These are phyloP conservation scores for Augiades crinisus DNA, from an alignment of 2,888 invertebrate species.

Conservation along the genomic window DNA sequence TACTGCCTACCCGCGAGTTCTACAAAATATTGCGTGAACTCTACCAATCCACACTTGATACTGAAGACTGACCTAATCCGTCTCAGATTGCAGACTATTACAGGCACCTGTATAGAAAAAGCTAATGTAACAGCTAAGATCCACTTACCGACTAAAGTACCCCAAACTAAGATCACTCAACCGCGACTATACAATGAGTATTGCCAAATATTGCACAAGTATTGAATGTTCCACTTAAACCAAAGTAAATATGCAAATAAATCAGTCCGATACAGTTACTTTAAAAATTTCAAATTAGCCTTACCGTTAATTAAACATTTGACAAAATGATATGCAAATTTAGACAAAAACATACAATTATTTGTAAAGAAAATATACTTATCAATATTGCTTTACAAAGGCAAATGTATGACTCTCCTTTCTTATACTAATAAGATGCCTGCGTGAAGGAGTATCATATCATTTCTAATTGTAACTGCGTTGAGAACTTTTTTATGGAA, in stretches of 20 bases:
- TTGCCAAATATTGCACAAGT: constrained; percentile 77
- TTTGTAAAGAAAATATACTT: neutral
- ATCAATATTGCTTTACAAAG: neutral
- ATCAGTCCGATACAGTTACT: constrained; percentile 37
- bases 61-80: too few species aligned
- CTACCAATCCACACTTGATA: too few species aligned
- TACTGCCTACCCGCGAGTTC: too few species aligned
- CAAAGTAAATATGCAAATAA: constrained; percentile 24
- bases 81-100: constrained; percentile 38
- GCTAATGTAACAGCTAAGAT: too few species aligned
- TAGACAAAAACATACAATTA: constrained; percentile 25
- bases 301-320: constrained; percentile 32
- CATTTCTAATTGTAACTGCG: neutral
- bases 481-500: neutral
- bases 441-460: neutral
- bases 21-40: too few species aligned
- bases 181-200: constrained; percentile 71
- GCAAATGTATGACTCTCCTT: neutral
- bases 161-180: constrained; percentile 47
- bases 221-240: constrained; percentile 25
- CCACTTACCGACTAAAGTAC: constrained; percentile 58
- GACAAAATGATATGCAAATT: constrained; percentile 39
- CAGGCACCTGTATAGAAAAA: too few species aligned
- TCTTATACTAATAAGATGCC: neutral
- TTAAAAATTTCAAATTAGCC: constrained; percentile 34